Conservation (phyloP, 30 jellyfish, hydroid and myxozoan genomes). For the Morbakka virulenta region DNA sequence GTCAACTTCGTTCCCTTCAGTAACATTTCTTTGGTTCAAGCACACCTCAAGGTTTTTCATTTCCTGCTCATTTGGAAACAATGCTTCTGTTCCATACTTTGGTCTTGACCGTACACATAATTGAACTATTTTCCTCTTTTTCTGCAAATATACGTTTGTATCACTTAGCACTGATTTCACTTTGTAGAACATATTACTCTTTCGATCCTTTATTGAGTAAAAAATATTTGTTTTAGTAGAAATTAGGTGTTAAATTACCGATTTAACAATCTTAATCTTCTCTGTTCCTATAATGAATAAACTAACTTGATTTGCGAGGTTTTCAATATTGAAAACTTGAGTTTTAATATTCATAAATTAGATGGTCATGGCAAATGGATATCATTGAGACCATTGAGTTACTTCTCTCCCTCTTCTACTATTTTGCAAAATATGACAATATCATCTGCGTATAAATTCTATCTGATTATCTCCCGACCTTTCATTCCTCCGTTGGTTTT, state of each 20-base stretch:
- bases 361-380: background rate
- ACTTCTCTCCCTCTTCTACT: too few relatives aligned
- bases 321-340: background rate
- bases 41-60: background rate
- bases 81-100: constrained; percentile 10
- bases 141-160: too few relatives aligned
- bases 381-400: too few relatives aligned
- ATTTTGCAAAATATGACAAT: constrained; percentile 1
- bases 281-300: background rate
- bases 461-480: background rate
- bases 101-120: constrained; percentile 4
- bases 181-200: too few relatives aligned
- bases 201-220: too few relatives aligned
- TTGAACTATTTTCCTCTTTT: constrained; percentile 1
- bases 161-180: too few relatives aligned
- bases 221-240: too few relatives aligned
- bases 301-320: background rate
- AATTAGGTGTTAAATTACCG: too few relatives aligned
- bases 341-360: background rate
- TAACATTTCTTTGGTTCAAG: too few relatives aligned
- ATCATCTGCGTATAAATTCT: background rate
- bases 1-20: too few relatives aligned
- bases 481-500: too few relatives aligned
- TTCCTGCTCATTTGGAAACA: constrained; percentile 5
- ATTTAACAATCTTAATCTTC: background rate